Evolutionary conservation across 1,140 invertebrate genomes (phyloP).

Genomic region (Bicyclus anynana): DNA sequence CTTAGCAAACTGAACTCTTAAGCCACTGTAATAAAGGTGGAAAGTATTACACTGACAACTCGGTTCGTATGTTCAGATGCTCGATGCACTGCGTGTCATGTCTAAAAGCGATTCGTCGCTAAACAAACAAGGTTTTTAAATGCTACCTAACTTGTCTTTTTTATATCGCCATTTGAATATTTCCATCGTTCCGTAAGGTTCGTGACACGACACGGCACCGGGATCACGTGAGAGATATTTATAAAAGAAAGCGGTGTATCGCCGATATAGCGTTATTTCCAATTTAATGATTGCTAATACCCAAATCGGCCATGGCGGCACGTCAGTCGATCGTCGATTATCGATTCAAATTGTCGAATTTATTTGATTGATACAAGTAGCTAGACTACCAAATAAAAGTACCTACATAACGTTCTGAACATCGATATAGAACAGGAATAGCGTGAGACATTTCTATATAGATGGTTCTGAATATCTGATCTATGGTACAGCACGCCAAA

Average conservation of each 20-base stretch:
- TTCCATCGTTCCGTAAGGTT: constrained; percentile 66
- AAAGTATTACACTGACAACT: constrained; percentile 3
- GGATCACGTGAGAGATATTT: constrained; percentile 74
- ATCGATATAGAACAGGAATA: too few species aligned
- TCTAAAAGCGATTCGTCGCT: constrained; percentile 69
- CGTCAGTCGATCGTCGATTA: constrained; percentile 54
- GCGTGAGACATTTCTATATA: too few species aligned
- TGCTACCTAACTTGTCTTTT: constrained; percentile 75
- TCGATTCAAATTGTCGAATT: constrained; percentile 39
- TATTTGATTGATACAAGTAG: constrained; percentile 28
- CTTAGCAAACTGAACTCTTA: constrained; percentile 12
- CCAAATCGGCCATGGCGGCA: constrained; percentile 57
- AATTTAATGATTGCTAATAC: constrained; percentile 76
- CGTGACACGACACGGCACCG: constrained; percentile 70
- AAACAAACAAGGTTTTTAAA: constrained; percentile 76
- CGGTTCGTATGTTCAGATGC: constrained; percentile 32
- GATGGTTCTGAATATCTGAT: too few species aligned
- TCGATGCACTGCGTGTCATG: constrained; percentile 62
- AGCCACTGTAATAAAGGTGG: constrained; percentile 3
- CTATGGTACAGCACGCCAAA: too few species aligned
- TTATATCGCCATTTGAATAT: constrained; percentile 76
- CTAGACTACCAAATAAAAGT: too few species aligned
- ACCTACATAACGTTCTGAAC: too few species aligned
- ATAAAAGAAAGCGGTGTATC: constrained; percentile 72
- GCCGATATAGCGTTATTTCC: constrained; percentile 72